Conservation (phyloP, 92 coral and sea anemone genomes). For the Epizoanthus illoricatus region DNA sequence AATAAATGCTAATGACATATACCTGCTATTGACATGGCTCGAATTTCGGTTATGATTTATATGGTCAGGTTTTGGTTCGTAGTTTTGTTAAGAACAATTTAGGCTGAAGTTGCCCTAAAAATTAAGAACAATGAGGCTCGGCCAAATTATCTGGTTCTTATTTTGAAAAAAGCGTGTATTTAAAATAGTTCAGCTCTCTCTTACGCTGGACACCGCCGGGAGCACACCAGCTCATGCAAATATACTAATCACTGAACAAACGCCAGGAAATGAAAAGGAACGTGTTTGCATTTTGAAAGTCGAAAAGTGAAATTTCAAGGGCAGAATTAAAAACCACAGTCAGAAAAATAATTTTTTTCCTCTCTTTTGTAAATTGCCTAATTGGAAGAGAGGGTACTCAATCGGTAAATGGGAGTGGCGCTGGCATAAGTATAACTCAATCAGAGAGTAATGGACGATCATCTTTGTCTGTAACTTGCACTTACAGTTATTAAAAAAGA, state of each 20-base stretch:
- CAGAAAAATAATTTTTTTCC: too few relatives aligned
- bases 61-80: too few relatives aligned
- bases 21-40: too few relatives aligned
- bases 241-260: not conserved
- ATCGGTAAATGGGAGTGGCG: too few relatives aligned
- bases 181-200: constrained; percentile 13
- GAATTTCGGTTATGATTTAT: too few relatives aligned
- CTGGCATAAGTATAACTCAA: not conserved
- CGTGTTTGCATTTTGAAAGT: constrained; percentile 22
- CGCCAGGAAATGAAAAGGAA: constrained; percentile 7
- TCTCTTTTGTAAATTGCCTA: too few relatives aligned
- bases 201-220: not conserved
- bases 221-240: not conserved
- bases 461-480: not conserved
- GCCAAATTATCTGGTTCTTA: too few relatives aligned
- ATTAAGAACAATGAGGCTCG: too few relatives aligned
- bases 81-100: too few relatives aligned
- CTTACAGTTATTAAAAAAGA: not conserved
- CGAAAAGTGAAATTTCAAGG: not conserved
- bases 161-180: not conserved
- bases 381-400: too few relatives aligned
- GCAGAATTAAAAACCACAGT: not conserved
- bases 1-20: too few relatives aligned
- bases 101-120: too few relatives aligned
- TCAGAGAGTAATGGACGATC: not conserved